Evolutionary conservation across 1,140 invertebrate genomes (phyloP), one percentile per base, ranked within the genome.

Genomic region (Ceratina calcarata): DNA sequence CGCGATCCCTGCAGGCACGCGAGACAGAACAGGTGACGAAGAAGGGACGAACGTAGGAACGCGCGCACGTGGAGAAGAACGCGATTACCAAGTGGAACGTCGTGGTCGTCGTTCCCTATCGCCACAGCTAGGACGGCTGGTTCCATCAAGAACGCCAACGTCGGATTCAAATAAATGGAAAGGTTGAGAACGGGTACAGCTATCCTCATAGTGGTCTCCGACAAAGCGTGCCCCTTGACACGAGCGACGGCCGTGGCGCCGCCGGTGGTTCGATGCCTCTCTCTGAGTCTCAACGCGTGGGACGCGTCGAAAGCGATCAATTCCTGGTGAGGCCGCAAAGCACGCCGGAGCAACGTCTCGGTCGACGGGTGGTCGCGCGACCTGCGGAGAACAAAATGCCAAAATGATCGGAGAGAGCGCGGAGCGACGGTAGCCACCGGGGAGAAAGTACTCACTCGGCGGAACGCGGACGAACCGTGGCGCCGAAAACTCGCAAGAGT

Each of bases 121-220:
- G 80, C 84, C 82, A 70, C 86, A 83, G 76, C 81, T 81, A 91
- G 77, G 53, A 94, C 89, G 0, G 95, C 94, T 2, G 94, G 93
- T 76, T 95, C 94, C 16, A 94, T 92, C 16, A 96, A 81, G 91
- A 95, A 96, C 86, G 95, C 95, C 62, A 97, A 91, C 45, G 94
- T 93, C 2, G 96, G 95, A 93, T 97, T 97, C 16, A 96, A 93
- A 88, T 97, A 97, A 78, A 96, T 91, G 85, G 96, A 95, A 45
- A 96, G 86, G 86, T 95, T 95, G 55, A 97, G 92, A 58, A 95
- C 93, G 0, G 96, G 95, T 24, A 97, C 94, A 0, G 95, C 95
- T 68, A 94, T 93, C 64, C 91, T 92, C 94, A 97, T 96, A 6
- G 95, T 96, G 78, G 94, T 90, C 6, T 95, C 93, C 55, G 93